Conservation (phyloP, 2,113 vertebrate species). For the Leptocoma aspasia region DNA sequence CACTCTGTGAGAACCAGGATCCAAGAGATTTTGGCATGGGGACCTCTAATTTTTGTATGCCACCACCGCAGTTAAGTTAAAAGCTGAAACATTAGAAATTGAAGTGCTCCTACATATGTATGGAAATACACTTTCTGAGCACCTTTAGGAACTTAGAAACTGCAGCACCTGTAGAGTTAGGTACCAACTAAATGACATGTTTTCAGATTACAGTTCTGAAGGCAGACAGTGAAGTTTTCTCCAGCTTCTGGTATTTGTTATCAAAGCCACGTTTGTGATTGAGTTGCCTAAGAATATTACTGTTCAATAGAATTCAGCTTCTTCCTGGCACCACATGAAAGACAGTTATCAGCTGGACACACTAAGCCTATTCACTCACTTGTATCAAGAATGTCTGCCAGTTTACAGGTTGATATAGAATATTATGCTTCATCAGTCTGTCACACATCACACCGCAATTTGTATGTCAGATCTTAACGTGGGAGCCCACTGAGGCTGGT, state of each 20-base stretch:
- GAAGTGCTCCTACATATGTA: not conserved
- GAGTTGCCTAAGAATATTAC: not conserved
- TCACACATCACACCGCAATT: not conserved
- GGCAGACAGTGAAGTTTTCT: not conserved
- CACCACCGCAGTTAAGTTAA: not conserved
- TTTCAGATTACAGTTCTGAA: not conserved
- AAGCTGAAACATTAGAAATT: not conserved
- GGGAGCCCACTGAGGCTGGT: not conserved
- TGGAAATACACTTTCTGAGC: not conserved
- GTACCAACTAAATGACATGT: not conserved
- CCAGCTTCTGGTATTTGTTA: not conserved
- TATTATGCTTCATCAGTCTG: not conserved
- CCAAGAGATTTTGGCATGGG: not conserved
- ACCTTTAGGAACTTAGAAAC: not conserved
- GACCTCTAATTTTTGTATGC: not conserved
- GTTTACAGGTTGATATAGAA: not conserved
- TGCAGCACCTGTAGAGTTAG: not conserved
- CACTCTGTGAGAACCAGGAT: not conserved
- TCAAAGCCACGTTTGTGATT: not conserved
- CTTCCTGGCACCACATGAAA: not conserved
- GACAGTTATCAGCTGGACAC: not conserved
- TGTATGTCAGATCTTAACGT: not conserved
- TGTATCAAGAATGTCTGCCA: not conserved
- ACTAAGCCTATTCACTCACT: not conserved
- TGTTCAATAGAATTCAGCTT: not conserved